Percentiles rank a stretch among this genome's conserved stretches.
Evolutionary conservation across 2,797 vertebrate species (phyloP).

Genomic region (Oreonectes daqikongensis): DNA sequence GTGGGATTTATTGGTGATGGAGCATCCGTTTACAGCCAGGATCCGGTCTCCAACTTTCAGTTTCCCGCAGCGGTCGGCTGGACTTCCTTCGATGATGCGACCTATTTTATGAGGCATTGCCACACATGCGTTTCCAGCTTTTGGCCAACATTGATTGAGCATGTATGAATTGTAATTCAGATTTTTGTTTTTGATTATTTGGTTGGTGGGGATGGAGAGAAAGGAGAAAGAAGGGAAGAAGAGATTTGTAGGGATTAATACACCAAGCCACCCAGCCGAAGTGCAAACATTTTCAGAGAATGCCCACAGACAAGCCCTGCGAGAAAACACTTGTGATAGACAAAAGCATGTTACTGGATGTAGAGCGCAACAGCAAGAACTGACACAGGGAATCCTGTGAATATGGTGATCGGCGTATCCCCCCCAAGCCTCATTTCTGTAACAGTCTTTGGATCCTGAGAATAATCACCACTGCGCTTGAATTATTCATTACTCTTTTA

Average conservation of each 20-base stretch:
- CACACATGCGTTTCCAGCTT: conserved; percentile 99
- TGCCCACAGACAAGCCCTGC: conserved; percentile 22
- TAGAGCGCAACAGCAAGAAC: conserved; percentile 48
- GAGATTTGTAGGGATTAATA: conserved; percentile 90
- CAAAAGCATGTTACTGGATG: conserved; percentile 27
- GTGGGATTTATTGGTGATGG: conserved; percentile 99
- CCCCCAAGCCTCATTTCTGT: conserved; percentile 8
- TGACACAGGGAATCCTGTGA: conserved; percentile 38
- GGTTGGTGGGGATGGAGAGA: conserved; percentile 53
- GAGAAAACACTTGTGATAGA: conserved; percentile 27
- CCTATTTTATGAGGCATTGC: conserved; percentile 99
- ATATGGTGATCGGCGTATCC: background rate
- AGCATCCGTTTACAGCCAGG: conserved; percentile 95
- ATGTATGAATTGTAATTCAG: conserved; percentile 60
- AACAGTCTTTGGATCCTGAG: conserved; percentile 11
- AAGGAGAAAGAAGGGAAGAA: conserved; percentile 81
- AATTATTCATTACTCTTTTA: conserved; percentile 44
- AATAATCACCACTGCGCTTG: conserved; percentile 6
- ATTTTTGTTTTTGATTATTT: conserved; percentile 40
- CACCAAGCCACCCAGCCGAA: conserved; percentile 90
- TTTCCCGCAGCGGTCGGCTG: conserved; percentile 98
- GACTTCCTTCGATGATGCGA: conserved; percentile 99
- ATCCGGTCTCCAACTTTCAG: conserved; percentile 99
- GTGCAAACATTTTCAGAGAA: conserved; percentile 46
- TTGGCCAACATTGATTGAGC: conserved; percentile 61